Base-by-base conservation (phyloP, 2,797 vertebrate species). In the Dendrocincla fuliginosa region DNA sequence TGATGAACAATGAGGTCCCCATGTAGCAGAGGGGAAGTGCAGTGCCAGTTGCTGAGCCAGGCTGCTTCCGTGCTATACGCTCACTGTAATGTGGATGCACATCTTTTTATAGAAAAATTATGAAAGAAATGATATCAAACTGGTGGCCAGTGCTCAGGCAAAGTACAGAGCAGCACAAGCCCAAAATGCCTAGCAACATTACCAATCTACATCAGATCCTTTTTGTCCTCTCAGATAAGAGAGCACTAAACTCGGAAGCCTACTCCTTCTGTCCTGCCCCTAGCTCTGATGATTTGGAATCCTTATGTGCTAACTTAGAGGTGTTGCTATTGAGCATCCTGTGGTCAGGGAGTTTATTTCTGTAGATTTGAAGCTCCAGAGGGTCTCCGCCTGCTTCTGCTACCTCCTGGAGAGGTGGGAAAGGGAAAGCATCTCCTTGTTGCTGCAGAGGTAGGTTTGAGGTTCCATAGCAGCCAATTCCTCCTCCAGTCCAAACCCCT, bases 401-500 rank as follows among this genome's bases (percentile, higher is more conserved):
- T 37, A 12, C 28, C n/a, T 37, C 22, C 25, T 35, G 28, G 13
- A 52, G 4, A 14, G 13, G 5, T 0, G 0, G 30, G 33, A 42
- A 80, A 24, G 14, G 15, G 19, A 47, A 47, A 25, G 27, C 16
- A 46, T 4, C 3, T 5, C 39, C 73, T 52, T 14, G 18, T 41
- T 76, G 49, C 16, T 91, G 68, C 50, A 56, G 33, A 28, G 46
- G 4, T 23, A 59, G 39, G 23, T 46, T 71, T 76, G 71, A 17
- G 11, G 19, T 83, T 37, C 53, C n/a, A 33, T 11, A 41, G 84
- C 50, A 84, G 15, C 27, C 35, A 23, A 0, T 32, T 25, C 30
- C 5, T 13, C 14, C n/a, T 89, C 22, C 52, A 56, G 18, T 39
- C 22, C 22, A 35, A 68, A 78, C 10, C 14, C 10, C 28, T 12